A percentile compares a stretch with the other conserved stretches of the same genome.
These are phyloP conservation scores for Caenorhabditis sulstoni DNA, from an alignment of 2,888 invertebrate genomes.

Conservation along the genomic window DNA sequence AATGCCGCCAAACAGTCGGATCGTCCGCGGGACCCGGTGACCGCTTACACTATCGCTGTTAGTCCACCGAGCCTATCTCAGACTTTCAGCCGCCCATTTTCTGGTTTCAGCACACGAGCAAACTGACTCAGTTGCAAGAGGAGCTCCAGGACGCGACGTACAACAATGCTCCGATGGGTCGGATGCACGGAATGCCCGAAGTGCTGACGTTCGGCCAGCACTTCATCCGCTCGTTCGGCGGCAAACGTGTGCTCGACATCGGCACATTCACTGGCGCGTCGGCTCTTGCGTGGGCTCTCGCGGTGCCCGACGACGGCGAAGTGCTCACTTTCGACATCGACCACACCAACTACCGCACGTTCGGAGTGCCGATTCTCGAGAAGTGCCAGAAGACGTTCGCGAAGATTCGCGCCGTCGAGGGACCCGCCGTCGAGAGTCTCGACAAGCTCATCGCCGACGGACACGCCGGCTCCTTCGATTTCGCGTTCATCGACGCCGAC, in stretches of 20 bases:
- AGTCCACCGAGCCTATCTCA: not conserved
- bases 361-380: slow-evolving; percentile 62
- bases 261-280: slow-evolving; percentile 81
- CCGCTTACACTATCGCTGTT: slow-evolving; percentile 69
- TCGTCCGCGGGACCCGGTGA: slow-evolving; percentile 60
- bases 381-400: slow-evolving; percentile 58
- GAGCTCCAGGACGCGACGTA: slow-evolving; percentile 69
- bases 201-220: slow-evolving; percentile 72
- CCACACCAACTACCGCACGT: slow-evolving; percentile 59
- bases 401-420: slow-evolving; percentile 63
- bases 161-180: slow-evolving; percentile 38
- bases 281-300: slow-evolving; percentile 81
- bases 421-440: slow-evolving; percentile 58
- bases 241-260: slow-evolving; percentile 68
- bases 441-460: slow-evolving; percentile 73
- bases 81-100: not conserved
- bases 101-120: slow-evolving; percentile 50
- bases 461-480: slow-evolving; percentile 72
- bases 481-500: slow-evolving; percentile 81
- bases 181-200: slow-evolving; percentile 74
- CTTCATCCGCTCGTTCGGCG: slow-evolving; percentile 66
- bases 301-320: slow-evolving; percentile 81
- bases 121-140: slow-evolving; percentile 59
- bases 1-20: slow-evolving; percentile 64
- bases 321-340: slow-evolving; percentile 73